Evolutionary conservation across 1,140 invertebrate genomes (phyloP).

Genomic region (Schmidtea mediterranea): DNA sequence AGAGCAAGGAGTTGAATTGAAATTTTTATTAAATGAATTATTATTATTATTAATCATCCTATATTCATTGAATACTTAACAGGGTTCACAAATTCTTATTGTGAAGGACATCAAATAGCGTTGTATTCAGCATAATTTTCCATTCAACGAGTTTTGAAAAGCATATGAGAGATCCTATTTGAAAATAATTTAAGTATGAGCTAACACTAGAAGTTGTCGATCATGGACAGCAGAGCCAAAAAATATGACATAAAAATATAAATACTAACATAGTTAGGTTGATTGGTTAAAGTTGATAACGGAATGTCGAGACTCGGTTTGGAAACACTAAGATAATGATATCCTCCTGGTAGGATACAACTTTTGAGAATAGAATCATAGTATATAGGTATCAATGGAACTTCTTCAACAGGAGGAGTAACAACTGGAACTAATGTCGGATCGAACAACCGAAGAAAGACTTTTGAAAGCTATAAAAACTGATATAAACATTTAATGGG

Average conservation of each 20-base stretch:
- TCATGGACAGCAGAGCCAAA: no score
- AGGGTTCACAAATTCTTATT: no score
- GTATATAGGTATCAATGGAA: constrained; percentile 23
- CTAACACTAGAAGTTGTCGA: no score
- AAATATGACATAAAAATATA: neutral
- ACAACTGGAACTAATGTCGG: constrained; percentile 17
- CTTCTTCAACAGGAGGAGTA: constrained; percentile 11
- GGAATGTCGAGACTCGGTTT: constrained; percentile 12
- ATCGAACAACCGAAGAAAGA: constrained; percentile 22
- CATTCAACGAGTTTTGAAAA: no score
- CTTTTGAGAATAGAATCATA: constrained; percentile 17
- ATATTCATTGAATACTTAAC: no score
- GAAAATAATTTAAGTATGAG: no score
- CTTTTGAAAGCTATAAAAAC: constrained; percentile 17
- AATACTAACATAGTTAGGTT: neutral
- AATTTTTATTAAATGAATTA: no score
- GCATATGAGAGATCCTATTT: no score
- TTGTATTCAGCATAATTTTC: no score
- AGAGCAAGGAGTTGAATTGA: no score
- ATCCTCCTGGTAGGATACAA: constrained; percentile 18
- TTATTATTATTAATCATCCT: no score
- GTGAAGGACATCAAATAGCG: no score
- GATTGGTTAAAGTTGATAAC: neutral
- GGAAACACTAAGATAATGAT: constrained; percentile 19
- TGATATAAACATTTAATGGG: constrained; percentile 1